phyloP scores from a whole-genome alignment of 2,888 invertebrate genomes.

The Ethmia dodecea region DNA sequence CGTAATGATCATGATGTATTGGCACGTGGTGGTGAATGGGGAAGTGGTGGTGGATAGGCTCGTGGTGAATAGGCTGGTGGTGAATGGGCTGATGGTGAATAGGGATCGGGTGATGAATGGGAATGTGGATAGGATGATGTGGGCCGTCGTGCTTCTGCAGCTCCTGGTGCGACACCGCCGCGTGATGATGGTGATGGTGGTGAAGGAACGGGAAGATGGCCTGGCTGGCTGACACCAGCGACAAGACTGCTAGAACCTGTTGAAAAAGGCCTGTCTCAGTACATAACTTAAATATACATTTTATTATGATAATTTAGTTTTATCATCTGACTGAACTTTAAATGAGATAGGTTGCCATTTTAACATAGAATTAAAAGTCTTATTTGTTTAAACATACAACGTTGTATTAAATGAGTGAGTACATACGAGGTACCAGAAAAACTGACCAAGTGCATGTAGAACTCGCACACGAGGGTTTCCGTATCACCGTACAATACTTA shows the following conservation, averaged over 20 bases:
- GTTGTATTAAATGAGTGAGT: too few relatives aligned
- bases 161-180: conserved; percentile 64
- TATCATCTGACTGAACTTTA: too few relatives aligned
- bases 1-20: conserved; percentile 55
- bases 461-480: too few relatives aligned
- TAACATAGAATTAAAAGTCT: too few relatives aligned
- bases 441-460: too few relatives aligned
- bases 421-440: too few relatives aligned
- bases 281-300: too few relatives aligned
- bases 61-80: conserved; percentile 35
- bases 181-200: conserved; percentile 48
- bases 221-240: conserved; percentile 49
- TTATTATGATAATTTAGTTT: too few relatives aligned
- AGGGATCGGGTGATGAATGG: conserved; percentile 31
- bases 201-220: conserved; percentile 58
- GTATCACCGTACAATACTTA: too few relatives aligned
- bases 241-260: conserved; percentile 46
- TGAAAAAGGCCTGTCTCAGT: conserved; percentile 16
- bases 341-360: too few relatives aligned
- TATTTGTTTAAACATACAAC: too few relatives aligned
- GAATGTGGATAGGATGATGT: conserved; percentile 20
- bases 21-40: conserved; percentile 41
- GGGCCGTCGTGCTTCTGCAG: conserved; percentile 58
- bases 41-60: conserved; percentile 38
- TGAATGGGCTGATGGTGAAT: conserved; percentile 30